These are phyloP conservation scores for Neolamprologus kungweensis DNA, from an alignment of 2,113 vertebrate species.

Conservation along the genomic window DNA sequence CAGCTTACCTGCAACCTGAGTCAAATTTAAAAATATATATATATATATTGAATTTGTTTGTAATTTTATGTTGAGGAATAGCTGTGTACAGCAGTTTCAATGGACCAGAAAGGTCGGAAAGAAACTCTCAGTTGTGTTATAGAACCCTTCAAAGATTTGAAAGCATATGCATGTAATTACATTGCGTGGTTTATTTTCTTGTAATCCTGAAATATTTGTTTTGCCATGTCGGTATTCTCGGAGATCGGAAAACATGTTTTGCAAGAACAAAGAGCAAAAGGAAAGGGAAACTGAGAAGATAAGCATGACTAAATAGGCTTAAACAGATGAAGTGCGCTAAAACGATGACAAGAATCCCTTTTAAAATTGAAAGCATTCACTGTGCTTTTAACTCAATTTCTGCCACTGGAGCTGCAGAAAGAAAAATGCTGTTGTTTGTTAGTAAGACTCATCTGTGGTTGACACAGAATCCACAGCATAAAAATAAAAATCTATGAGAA, in stretches of 20 bases:
- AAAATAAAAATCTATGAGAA: not conserved
- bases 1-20: not conserved
- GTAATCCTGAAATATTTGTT: slow-evolving; percentile 9
- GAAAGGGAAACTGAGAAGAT: not conserved
- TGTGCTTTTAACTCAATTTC: not conserved
- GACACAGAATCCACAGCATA: slow-evolving; percentile 9
- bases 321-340: not conserved
- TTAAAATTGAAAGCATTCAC: not conserved
- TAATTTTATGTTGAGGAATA: not conserved
- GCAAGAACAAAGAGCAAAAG: not conserved
- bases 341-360: not conserved
- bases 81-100: not conserved
- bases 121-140: not conserved
- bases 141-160: not conserved
- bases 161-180: slow-evolving; percentile 1
- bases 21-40: not conserved
- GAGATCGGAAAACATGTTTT: not conserved
- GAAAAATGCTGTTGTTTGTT: slow-evolving; percentile 9
- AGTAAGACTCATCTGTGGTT: not conserved
- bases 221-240: not conserved
- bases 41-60: not conserved
- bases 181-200: not conserved
- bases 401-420: not conserved
- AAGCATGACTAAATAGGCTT: not conserved
- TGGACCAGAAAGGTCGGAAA: not conserved